Percentiles rank a stretch among this genome's conserved stretches.
Conservation (phyloP, 2,888 invertebrate species). For the Syrista parreyssii region DNA sequence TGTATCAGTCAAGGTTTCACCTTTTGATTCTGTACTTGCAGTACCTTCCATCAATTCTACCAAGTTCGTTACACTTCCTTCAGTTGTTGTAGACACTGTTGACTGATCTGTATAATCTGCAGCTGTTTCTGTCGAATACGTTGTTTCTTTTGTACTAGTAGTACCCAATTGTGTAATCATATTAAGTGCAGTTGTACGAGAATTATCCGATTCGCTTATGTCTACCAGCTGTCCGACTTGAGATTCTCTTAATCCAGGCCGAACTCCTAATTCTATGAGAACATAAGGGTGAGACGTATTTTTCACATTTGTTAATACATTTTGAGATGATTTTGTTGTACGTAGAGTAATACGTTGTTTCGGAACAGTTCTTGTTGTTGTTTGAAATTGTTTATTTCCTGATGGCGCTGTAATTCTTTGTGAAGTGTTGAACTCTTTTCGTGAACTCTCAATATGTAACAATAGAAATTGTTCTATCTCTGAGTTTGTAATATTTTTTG, state of each 20-base stretch:
- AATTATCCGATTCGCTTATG: neutral
- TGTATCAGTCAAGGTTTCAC: neutral
- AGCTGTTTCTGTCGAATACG: neutral
- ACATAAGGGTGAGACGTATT: neutral
- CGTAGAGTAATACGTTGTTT: neutral
- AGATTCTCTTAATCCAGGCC: neutral
- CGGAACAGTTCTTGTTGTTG: neutral
- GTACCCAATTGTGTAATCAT: neutral
- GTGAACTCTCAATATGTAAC: neutral
- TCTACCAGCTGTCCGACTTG: neutral
- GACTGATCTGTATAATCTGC: neutral
- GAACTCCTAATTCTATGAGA: neutral
- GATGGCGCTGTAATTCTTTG: neutral
- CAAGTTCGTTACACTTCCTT: too few species aligned
- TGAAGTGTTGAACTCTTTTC: neutral
- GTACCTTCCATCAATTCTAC: too few species aligned
- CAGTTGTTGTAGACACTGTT: neutral
- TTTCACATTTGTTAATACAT: neutral
- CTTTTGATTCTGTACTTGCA: too few species aligned
- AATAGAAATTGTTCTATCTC: neutral
- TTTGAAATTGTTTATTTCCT: neutral
- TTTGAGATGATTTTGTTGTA: neutral
- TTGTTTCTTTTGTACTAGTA: neutral
- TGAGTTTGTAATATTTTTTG: neutral
- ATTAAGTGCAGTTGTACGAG: neutral